Evolutionary conservation across 2,113 vertebrate genomes (phyloP), one percentile per base, ranked within the genome.

Genomic region (Corapipo altera): DNA sequence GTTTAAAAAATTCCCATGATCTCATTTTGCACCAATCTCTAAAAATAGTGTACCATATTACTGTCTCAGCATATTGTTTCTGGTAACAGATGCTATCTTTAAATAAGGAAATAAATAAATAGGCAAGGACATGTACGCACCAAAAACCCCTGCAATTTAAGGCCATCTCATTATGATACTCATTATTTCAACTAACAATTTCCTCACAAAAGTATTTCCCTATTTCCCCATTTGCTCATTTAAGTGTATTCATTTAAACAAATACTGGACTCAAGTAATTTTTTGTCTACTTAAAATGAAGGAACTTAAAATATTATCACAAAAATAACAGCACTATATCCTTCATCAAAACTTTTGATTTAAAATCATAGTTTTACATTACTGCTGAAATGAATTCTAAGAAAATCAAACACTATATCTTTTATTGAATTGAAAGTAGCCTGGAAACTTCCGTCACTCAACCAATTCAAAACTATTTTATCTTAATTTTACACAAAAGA

Each of bases 91-190:
- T 82, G 23, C 4, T 15, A 73, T 27, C n/a, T 65, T 57, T 37
- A 49, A 78, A 71, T 21, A 78, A 64, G 54, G 8, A 75, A 46
- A 72, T 39, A 5, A 35, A 46, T 49, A 69, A 55, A 70, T 52
- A 46, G 1, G 2, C 3, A 66, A 84, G 46, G 51, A 71, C 4
- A 41, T 22, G 5, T n/a, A 51, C 2, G 27, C 7, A 37, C 1
- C 26, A 80, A 85, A 66, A 74, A 3, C 5, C 11, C 11, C 15
- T 79, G 6, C 1, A 71, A 32, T 33, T 39, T 66, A 65, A 66
- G 11, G 2, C 3, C 11, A 22, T 43, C 24, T 62, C 11, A 16
- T 35, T 65, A 57, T n/a, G 15, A 8, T 15, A 61, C 6, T 44
- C 8, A 58, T 14, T 54, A 46, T 57, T 80, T 77, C 7, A 73